Conservation (phyloP, 2,888 invertebrate genomes). For the Deilephila elpenor region DNA sequence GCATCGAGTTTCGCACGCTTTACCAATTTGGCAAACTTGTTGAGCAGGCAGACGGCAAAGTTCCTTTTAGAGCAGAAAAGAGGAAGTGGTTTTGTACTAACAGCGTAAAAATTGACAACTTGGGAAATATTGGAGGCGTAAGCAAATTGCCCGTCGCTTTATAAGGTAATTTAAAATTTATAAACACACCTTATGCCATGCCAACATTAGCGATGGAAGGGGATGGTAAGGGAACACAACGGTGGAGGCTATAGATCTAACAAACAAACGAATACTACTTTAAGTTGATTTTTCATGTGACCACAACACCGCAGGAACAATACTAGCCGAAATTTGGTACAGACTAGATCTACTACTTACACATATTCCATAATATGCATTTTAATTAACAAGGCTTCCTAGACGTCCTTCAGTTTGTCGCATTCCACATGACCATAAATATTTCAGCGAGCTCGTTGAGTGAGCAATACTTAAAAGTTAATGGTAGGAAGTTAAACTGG, state of each 20-base stretch:
- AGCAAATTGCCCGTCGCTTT: neutral
- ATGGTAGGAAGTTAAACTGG: slow-evolving; percentile 7
- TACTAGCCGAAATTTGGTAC: too few relatives aligned
- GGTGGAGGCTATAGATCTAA: too few relatives aligned
- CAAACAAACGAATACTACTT: too few relatives aligned
- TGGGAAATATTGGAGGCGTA: neutral
- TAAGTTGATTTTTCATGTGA: too few relatives aligned
- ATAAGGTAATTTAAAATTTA: too few relatives aligned
- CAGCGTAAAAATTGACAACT: neutral
- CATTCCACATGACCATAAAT: neutral
- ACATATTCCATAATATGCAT: neutral
- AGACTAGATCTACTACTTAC: too few relatives aligned
- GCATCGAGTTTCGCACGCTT: neutral
- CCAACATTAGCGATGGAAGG: too few relatives aligned
- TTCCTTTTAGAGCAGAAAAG: neutral
- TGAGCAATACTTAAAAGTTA: neutral
- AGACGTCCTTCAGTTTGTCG: neutral
- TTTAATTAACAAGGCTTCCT: neutral
- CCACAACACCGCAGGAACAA: too few relatives aligned
- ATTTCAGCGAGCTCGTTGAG: neutral
- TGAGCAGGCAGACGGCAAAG: neutral
- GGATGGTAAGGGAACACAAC: too few relatives aligned
- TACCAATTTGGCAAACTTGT: slow-evolving; percentile 4
- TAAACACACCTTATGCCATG: too few relatives aligned
- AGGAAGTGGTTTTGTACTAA: neutral